Percentiles rank a stretch among this genome's conserved stretches.
Evolutionary conservation across 2,113 vertebrate species (phyloP).

Genomic region (Dromiciops gliroides): DNA sequence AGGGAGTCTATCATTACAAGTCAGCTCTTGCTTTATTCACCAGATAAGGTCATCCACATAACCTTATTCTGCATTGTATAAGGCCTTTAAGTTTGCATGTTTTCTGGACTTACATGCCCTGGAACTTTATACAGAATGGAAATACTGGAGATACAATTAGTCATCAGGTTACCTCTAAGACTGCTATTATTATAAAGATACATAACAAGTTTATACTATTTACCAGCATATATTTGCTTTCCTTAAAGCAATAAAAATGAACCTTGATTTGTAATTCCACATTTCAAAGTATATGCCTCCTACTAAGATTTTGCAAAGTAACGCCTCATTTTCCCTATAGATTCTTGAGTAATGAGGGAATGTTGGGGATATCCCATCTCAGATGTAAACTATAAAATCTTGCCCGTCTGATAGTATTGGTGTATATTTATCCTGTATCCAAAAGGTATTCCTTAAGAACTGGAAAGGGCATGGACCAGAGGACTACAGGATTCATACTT

Average conservation of each 20-base stretch:
- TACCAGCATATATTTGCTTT: constrained; percentile 16
- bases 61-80: neutral
- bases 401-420: neutral
- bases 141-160: neutral
- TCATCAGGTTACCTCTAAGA: neutral
- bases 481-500: neutral
- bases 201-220: constrained; percentile 15
- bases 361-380: neutral
- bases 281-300: constrained; percentile 24
- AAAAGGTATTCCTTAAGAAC: constrained; percentile 1
- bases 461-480: neutral
- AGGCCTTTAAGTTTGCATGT: neutral
- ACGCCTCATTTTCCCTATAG: neutral
- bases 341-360: neutral
- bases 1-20: constrained; percentile 3
- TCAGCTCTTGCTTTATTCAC: neutral
- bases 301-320: neutral
- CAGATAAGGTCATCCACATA: neutral
- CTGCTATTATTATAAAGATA: neutral
- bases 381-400: neutral
- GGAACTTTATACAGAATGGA: constrained; percentile 28
- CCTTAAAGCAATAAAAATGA: constrained; percentile 5
- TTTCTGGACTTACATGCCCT: constrained; percentile 4
- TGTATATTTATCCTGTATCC: neutral
- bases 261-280: constrained; percentile 17